Evolutionary conservation across 2,797 vertebrate genomes (phyloP), one percentile per base, ranked within the genome.

Genomic region (Tachyglossus aculeatus): DNA sequence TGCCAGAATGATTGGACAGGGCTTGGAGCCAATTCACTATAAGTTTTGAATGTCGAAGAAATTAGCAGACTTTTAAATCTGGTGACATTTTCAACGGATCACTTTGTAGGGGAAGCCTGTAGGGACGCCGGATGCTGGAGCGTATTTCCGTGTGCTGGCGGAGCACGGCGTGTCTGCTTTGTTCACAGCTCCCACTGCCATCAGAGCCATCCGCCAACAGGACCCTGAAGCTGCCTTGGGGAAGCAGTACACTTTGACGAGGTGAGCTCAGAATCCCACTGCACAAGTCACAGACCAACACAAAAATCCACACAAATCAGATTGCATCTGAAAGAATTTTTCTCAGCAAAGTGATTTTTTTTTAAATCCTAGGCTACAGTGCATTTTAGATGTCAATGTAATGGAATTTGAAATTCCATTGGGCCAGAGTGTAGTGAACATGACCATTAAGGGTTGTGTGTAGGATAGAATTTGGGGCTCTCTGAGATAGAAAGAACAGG

Each of bases 151-250:
- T 5, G 95, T 99, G 60, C 86, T 99, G 43, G 95, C 96, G 1
- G 97, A 99, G 84, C 93, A 98, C 62, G 93, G 94, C 48, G 94
- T 92, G 11, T 88, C 93, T 51, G 95, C 95, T 74, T 88, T 94
- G 94, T 99, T 99, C 87, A 97, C 95, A 13, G 95, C 97, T 1
- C 98, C 97, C 37, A 99, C 96, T 29, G 97, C 97, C 77, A 93
- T 99, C 86, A 94, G 97, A 91, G 97, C 96, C 75, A 98, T 99
- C 71, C 95, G 96, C 87, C 98, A 99, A 80, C 96, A 98, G 88
- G 97, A 99, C 88, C 95, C 96, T 12, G 87, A 93, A 19, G 94
- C 95, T 43, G 80, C 77, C 22, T 43, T 92, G 8, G 96, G 95
- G 74, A 94, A 88, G 69, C 93, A 87, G 75, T 96, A 97, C 87